Evolutionary conservation across 2,888 invertebrate genomes (phyloP).

Genomic region (Uropetala carovei): DNA sequence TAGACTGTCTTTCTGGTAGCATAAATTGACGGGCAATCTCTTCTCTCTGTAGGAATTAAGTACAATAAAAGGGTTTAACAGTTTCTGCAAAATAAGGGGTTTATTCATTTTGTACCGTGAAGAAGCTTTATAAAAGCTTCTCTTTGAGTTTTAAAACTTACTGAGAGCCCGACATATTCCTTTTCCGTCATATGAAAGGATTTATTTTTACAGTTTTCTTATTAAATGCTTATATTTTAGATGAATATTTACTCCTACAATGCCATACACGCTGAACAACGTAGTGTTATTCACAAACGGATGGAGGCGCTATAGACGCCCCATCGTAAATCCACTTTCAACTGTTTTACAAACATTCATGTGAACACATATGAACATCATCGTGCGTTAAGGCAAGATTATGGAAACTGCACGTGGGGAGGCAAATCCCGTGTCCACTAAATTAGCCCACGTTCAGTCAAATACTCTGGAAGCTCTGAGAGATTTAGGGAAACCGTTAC

Average conservation of each 20-base stretch:
- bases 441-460: slow-evolving; percentile 47
- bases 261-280: neutral
- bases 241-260: neutral
- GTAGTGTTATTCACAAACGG: neutral
- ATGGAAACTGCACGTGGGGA: slow-evolving; percentile 29
- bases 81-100: no score
- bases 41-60: slow-evolving; percentile 81
- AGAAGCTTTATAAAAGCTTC: neutral
- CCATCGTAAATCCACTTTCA: neutral
- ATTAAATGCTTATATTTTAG: neutral
- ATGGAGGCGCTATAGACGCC: slow-evolving; percentile 8
- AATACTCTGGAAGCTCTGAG: slow-evolving; percentile 67
- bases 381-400: neutral
- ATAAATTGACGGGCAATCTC: slow-evolving; percentile 94
- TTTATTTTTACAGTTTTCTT: slow-evolving; percentile 8
- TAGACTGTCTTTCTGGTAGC: slow-evolving; percentile 92
- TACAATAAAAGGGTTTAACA: neutral
- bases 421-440: neutral
- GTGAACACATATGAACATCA: neutral
- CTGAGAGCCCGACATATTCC: slow-evolving; percentile 68
- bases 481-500: slow-evolving; percentile 68
- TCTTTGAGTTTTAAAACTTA: slow-evolving; percentile 60
- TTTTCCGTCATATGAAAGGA: slow-evolving; percentile 67
- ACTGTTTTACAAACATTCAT: neutral
- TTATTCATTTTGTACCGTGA: neutral